A percentile compares a stretch with the other conserved stretches of the same genome.
Evolutionary conservation across 2,113 vertebrate genomes (phyloP).

Genomic region (Oreochromis spilurus): DNA sequence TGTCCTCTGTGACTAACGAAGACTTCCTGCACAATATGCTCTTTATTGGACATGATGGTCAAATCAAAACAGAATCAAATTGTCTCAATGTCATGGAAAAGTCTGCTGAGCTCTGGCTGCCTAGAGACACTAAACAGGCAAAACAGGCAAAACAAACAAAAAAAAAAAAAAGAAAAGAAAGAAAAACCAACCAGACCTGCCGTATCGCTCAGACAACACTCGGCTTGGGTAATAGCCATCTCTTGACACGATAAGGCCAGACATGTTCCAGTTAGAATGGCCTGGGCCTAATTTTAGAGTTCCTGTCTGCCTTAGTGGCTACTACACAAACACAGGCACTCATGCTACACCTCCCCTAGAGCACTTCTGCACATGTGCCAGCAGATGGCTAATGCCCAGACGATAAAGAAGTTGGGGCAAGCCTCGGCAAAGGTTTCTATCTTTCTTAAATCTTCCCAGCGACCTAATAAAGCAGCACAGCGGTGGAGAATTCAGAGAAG

Average conservation of each 20-base stretch:
- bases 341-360: conserved; percentile 17
- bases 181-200: conserved; percentile 11
- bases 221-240: conserved; percentile 11
- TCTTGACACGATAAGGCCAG: conserved; percentile 53
- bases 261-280: conserved; percentile 33
- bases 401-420: conserved; percentile 44
- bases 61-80: conserved; percentile 35
- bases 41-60: conserved; percentile 17
- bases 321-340: conserved; percentile 36
- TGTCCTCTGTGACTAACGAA: background rate
- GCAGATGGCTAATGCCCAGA: conserved; percentile 62
- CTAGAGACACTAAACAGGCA: background rate
- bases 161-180: background rate
- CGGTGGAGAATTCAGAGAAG: background rate
- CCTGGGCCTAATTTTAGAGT: conserved; percentile 55
- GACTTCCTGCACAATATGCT: conserved; percentile 22
- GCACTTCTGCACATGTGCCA: conserved; percentile 51
- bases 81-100: conserved; percentile 25
- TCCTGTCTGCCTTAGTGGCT: conserved; percentile 45
- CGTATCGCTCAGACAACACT: conserved; percentile 13
- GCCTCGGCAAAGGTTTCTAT: conserved; percentile 39
- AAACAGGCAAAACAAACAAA: background rate
- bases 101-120: background rate
- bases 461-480: conserved; percentile 34
- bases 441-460: conserved; percentile 41